These are phyloP conservation scores for Lepidotrigona ventralis DNA, from an alignment of 1,140 invertebrate genomes.

Conservation along the genomic window DNA sequence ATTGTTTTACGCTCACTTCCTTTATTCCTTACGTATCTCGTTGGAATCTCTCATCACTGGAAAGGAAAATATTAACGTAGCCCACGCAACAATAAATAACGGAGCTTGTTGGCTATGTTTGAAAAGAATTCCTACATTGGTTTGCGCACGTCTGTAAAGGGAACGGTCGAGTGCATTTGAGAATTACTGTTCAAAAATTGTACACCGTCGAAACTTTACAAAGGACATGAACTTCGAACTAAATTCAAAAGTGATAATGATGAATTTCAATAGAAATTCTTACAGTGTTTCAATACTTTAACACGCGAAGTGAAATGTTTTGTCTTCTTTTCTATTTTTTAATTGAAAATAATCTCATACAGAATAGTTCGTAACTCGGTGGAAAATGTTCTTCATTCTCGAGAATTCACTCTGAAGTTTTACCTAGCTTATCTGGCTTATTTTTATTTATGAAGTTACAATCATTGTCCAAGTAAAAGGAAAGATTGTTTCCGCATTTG, in stretches of 20 bases:
- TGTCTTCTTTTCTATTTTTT: too few relatives aligned
- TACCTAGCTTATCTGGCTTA: too few relatives aligned
- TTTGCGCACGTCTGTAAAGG: not conserved
- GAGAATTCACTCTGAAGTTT: too few relatives aligned
- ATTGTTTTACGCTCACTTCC: not conserved
- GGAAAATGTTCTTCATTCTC: too few relatives aligned
- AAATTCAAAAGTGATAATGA: too few relatives aligned
- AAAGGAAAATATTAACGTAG: not conserved
- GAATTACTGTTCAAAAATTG: not conserved
- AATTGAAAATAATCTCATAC: too few relatives aligned
- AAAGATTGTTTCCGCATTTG: too few relatives aligned
- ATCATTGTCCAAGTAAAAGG: too few relatives aligned
- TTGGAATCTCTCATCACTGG: not conserved
- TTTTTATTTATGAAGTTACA: too few relatives aligned
- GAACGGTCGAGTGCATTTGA: not conserved
- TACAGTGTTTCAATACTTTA: not conserved
- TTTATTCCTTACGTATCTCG: not conserved
- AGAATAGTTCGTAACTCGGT: too few relatives aligned
- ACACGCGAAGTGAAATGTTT: not conserved
- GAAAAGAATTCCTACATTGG: not conserved
- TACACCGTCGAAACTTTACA: not conserved
- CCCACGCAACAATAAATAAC: not conserved
- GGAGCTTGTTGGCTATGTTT: not conserved
- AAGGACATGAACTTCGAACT: not conserved
- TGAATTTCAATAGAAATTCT: not conserved